These are phyloP conservation scores for Isoperla grammatica DNA, from an alignment of 2,888 invertebrate genomes.

Conservation along the genomic window DNA sequence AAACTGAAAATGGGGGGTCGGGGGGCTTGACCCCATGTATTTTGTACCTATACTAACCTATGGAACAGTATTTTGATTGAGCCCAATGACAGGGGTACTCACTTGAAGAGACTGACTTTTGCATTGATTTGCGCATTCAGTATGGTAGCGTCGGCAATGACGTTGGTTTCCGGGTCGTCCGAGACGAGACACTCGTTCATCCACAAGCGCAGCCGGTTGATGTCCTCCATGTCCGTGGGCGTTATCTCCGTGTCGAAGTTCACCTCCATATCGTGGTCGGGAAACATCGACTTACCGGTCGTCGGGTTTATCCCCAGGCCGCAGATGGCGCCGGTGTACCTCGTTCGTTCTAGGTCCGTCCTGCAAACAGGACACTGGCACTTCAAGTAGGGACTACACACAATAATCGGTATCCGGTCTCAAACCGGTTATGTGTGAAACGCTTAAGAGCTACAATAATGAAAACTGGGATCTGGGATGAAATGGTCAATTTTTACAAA, in stretches of 20 bases:
- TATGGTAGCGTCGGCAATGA: slow-evolving; percentile 40
- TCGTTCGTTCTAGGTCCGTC: slow-evolving; percentile 52
- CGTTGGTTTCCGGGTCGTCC: slow-evolving; percentile 41
- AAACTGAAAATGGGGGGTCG: too few relatives aligned
- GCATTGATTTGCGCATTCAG: slow-evolving; percentile 46
- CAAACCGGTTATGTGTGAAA: too few relatives aligned
- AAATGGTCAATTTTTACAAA: too few relatives aligned
- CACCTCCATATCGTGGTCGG: slow-evolving; percentile 80
- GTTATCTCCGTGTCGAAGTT: slow-evolving; percentile 68
- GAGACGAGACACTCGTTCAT: slow-evolving; percentile 61
- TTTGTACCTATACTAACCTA: slow-evolving; percentile 22
- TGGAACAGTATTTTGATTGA: background rate
- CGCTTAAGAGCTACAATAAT: too few relatives aligned
- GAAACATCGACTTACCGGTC: slow-evolving; percentile 56
- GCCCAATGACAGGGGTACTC: slow-evolving; percentile 33
- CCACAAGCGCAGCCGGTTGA: slow-evolving; percentile 66
- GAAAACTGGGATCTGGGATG: too few relatives aligned
- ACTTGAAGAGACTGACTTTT: slow-evolving; percentile 46
- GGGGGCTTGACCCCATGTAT: slow-evolving; percentile 18
- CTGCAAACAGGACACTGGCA: slow-evolving; percentile 38
- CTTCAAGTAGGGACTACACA: too few relatives aligned
- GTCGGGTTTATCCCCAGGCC: slow-evolving; percentile 67
- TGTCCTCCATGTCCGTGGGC: slow-evolving; percentile 61
- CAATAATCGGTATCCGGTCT: too few relatives aligned
- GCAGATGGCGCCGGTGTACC: slow-evolving; percentile 74